Evolutionary conservation across 2,797 vertebrate species (phyloP).

Genomic region (Sarcophilus harrisii): DNA sequence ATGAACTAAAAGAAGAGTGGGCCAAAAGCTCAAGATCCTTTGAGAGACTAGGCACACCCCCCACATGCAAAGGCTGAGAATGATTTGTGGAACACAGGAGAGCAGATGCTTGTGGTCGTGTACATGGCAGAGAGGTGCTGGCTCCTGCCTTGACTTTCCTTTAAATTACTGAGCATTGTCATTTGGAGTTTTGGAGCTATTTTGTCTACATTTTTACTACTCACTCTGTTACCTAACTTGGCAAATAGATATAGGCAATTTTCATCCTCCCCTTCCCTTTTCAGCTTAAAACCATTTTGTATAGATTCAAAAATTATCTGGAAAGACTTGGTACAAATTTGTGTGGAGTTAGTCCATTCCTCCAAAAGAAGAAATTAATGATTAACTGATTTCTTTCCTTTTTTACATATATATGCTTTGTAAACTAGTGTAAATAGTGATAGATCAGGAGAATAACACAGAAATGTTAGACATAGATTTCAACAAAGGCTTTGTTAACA

Average conservation of each 20-base stretch:
- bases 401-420: too few relatives aligned
- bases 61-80: background rate
- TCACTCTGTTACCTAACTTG: background rate
- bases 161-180: background rate
- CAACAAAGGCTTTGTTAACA: background rate
- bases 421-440: background rate
- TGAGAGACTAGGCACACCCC: background rate
- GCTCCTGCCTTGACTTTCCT: background rate
- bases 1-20: background rate
- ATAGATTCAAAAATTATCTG: background rate
- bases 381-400: background rate
- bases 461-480: background rate
- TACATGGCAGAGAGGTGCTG: rapidly evolving
- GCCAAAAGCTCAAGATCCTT: background rate
- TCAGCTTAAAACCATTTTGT: background rate
- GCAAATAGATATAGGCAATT: background rate
- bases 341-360: background rate
- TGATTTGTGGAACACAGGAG: too few relatives aligned
- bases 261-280: background rate
- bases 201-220: background rate
- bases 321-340: background rate
- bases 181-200: background rate
- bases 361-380: background rate
- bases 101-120: background rate
- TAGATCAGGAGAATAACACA: background rate